Conservation (phyloP, 1,140 invertebrate species). For the Diplogasteroides magnus region DNA sequence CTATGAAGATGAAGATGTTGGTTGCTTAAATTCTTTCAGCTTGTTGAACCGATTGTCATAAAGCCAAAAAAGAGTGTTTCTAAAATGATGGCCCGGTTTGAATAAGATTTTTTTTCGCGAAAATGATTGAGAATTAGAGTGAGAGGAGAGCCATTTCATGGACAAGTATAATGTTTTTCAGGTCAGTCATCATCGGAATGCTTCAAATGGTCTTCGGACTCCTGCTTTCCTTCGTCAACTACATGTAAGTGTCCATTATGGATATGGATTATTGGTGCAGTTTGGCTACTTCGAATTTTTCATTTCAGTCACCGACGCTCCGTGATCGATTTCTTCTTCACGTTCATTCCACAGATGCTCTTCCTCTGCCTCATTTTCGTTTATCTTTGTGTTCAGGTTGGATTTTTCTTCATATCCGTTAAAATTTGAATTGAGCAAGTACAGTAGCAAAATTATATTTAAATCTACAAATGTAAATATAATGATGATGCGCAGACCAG, state of each 20-base stretch:
- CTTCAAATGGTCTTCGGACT: conserved; percentile 96
- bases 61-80: neutral
- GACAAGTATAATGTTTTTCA: no score
- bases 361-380: conserved; percentile 83
- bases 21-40: no score
- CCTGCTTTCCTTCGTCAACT: conserved; percentile 79
- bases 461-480: no score
- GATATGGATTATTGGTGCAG: neutral
- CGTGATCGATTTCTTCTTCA: conserved; percentile 57
- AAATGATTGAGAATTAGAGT: no score
- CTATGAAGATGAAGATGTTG: conserved; percentile 87
- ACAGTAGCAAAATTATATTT: no score
- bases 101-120: no score
- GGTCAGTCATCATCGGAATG: conserved; percentile 88
- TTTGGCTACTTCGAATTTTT: neutral
- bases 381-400: conserved; percentile 76
- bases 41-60: no score
- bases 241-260: conserved; percentile 64
- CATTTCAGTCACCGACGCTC: conserved; percentile 36
- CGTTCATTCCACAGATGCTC: conserved; percentile 87
- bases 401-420: neutral
- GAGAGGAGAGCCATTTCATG: no score
- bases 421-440: neutral
- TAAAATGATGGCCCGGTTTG: no score
- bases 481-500: no score